A percentile compares a stretch with the other conserved stretches of the same genome.
Evolutionary conservation across 2,113 vertebrate genomes (phyloP).

Genomic region (Arenaria interpres): DNA sequence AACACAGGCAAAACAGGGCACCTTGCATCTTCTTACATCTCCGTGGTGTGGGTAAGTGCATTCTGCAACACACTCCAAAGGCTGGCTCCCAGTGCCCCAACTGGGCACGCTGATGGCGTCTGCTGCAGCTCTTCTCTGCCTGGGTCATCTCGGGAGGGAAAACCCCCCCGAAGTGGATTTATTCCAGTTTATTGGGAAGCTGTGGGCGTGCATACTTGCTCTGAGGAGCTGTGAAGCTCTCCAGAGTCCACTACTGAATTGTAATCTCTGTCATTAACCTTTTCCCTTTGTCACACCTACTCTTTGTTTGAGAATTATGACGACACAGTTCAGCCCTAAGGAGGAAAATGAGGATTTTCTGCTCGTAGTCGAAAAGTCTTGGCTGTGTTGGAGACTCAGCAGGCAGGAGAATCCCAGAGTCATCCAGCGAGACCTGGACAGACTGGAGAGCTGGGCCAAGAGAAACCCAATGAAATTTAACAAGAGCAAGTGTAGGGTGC

Average conservation of each 20-base stretch:
- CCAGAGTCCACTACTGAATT: background rate
- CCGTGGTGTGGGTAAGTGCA: rapidly evolving
- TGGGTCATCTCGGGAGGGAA: background rate
- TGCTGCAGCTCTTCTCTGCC: background rate
- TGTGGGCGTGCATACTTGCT: background rate
- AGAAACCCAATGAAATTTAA: too few relatives aligned
- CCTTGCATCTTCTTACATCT: background rate
- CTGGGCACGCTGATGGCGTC: background rate
- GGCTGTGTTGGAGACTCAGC: background rate
- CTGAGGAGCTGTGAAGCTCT: background rate
- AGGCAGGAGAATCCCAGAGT: background rate
- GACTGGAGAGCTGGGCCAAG: too few relatives aligned
- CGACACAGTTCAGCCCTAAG: background rate
- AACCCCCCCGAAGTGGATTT: background rate
- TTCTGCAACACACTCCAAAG: background rate
- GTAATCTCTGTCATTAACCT: background rate
- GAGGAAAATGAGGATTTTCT: background rate
- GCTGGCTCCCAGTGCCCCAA: background rate
- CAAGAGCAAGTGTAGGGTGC: too few relatives aligned
- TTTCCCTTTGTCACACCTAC: background rate
- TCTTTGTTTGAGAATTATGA: background rate
- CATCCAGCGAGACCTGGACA: too few relatives aligned
- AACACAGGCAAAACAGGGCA: background rate
- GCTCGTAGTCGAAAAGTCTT: background rate
- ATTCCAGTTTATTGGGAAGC: background rate